Percentiles rank a stretch among this genome's conserved stretches.
Evolutionary conservation across 2,797 vertebrate species (phyloP).

Genomic region (Spinus olivaceus): DNA sequence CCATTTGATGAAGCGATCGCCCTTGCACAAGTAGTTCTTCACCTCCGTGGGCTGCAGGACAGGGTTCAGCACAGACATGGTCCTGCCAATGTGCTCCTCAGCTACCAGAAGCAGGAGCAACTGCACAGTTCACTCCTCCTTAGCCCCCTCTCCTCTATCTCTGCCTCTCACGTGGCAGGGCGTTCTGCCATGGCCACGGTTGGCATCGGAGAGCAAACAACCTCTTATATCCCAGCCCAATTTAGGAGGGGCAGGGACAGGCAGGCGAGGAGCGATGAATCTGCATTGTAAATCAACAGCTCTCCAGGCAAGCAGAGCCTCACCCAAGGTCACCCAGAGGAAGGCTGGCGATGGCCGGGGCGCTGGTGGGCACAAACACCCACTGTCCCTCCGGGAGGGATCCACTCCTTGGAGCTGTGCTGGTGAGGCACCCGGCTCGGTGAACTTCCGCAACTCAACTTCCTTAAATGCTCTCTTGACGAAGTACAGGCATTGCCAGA

Average conservation of each 20-base stretch:
- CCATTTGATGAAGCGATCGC: slow-evolving; percentile 95
- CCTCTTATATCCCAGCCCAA: slow-evolving; percentile 51
- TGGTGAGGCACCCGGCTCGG: background rate
- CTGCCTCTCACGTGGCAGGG: slow-evolving; percentile 68
- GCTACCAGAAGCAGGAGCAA: background rate
- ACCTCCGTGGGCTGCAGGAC: slow-evolving; percentile 80
- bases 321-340: background rate
- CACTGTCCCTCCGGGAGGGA: background rate
- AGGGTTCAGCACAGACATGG: slow-evolving; percentile 86
- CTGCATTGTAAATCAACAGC: slow-evolving; percentile 77
- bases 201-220: slow-evolving; percentile 52
- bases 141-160: slow-evolving; percentile 27
- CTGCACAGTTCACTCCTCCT: background rate
- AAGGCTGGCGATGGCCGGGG: background rate
- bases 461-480: slow-evolving; percentile 57
- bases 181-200: slow-evolving; percentile 26
- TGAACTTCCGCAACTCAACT: slow-evolving; percentile 60
- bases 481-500: slow-evolving; percentile 35
- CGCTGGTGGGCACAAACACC: background rate
- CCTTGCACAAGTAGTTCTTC: slow-evolving; percentile 89
- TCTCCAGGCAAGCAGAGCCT: background rate
- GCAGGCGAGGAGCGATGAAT: slow-evolving; percentile 15
- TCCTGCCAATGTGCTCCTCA: background rate
- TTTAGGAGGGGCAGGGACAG: slow-evolving; percentile 27
- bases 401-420: background rate